phyloP scores from a whole-genome alignment of 2,113 vertebrate genomes.

The Cryptomyrus ogoouensis region DNA sequence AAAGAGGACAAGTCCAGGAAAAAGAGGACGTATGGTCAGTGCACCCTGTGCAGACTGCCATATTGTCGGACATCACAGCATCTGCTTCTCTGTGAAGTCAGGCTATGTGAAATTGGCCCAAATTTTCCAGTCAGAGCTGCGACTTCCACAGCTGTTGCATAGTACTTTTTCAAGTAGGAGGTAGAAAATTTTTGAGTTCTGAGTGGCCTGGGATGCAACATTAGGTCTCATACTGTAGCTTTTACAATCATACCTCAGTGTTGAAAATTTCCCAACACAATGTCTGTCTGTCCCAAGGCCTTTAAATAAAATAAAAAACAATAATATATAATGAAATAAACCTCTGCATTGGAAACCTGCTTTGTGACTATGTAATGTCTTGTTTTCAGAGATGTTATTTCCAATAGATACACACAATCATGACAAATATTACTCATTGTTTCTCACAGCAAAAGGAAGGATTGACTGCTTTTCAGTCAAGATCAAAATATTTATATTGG shows the following conservation, averaged over 20 bases:
- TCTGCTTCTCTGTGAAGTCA: background rate
- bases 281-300: background rate
- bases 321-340: background rate
- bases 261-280: background rate
- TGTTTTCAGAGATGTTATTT: background rate
- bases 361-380: background rate
- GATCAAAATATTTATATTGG: slow-evolving; percentile 33
- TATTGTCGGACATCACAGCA: too few species aligned
- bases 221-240: background rate
- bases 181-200: background rate
- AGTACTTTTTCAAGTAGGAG: background rate
- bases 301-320: background rate
- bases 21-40: too few species aligned
- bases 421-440: background rate
- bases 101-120: background rate
- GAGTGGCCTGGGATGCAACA: background rate
- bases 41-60: too few species aligned
- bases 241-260: background rate
- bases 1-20: too few species aligned
- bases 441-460: background rate
- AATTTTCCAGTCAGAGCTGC: background rate
- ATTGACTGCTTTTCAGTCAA: slow-evolving; percentile 12
- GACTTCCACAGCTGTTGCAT: background rate
- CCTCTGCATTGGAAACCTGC: background rate
- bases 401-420: background rate